Base-by-base conservation (phyloP, 2,888 invertebrate genomes). In the Pheosia gnoma region DNA sequence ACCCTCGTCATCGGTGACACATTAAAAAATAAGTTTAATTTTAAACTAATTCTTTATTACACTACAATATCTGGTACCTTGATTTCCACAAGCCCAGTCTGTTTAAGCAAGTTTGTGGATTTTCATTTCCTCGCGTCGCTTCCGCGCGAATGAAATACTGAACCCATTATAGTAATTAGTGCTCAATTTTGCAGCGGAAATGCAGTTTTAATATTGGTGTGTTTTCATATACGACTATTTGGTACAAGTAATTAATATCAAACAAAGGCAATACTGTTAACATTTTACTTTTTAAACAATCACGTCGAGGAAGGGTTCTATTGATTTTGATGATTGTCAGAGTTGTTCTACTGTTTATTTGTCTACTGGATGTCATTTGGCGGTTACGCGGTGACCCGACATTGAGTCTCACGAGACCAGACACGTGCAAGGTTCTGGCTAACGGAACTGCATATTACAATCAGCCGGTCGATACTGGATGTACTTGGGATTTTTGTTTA, bases 401-500 rank as follows among this genome's bases (percentile, higher is more conserved):
- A 53, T 53, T 53, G 53, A 53, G 53, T 10, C 37, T 37, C 37
- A 53, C 53, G 53, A 53, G 53, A 53, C 5, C 37, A 53, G 11
- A 53, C 53, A 53, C 53, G 53, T 53, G 53, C 37, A 53, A 37
- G 37, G 53, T 53, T 10, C 51, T 9, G 25, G 8, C n/a, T 4
- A 2, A n/a, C 25, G 51, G 25, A 51, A 25, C 8, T 51, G 51
- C 51, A 51, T 9, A 53, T 25, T 37, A 53, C 37, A 37, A 9
- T 10, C 36, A 5, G 13, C 37, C 53, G 37, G 53, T 37, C 53
- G 36, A 13, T 53, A 53, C 53, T 53, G 53, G 37, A 6, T 11
- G 37, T 10, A 4, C 37, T 37, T 9, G 36, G 37, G 37, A 6
- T 52, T 13, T 53, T 53, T 53, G 53, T 53, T 37, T 11, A 53